Base-by-base conservation (phyloP, 2,888 invertebrate species). In the Euproctis similis region DNA sequence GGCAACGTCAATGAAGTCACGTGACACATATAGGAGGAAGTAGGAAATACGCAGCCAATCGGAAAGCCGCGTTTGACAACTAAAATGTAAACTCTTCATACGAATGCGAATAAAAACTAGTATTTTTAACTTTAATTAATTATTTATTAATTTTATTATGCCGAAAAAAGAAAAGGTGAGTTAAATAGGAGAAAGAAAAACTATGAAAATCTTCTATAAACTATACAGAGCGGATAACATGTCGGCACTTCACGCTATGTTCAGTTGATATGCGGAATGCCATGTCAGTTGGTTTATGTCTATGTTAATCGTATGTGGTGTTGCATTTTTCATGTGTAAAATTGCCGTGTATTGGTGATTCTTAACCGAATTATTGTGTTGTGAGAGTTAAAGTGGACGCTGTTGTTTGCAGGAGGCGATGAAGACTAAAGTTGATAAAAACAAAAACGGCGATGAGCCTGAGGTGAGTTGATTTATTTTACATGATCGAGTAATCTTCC, bases 341-440 rank as follows among this genome's bases (percentile, higher is more conserved):
- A 65, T 58, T 44, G 49, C 59, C 46, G 56, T 55, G 55, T 57
- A 56, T 56, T 67, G 47, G 70, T 72, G 70, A 60, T 60, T 53
- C 36, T 36, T 42, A 50, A 50, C 21, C 34, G 58, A 60, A 62
- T 59, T 60, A 60, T 43, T 45, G 71, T 69, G 66, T 54, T 64
- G 76, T 77, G 75, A 61, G 47, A 60, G 67, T 73, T 69, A 59
- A 45, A 69, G 75, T 75, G 74, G 45, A 52, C 57, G 56, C 57
- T 58, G 60, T 74, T 75, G 59, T 74, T 74, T 66, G 42, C 81
- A 84, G 73, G 77, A 86, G 81, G 86, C 77, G 61, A 81, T 86
- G 77, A 88, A 87, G 84, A 86, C 76, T 56, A 87, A 87, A 82
- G 70, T 74, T 46, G 87, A 87, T 53, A 87, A 86, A 64, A 86